These are phyloP conservation scores for Eilema caniola DNA, from an alignment of 2,888 invertebrate genomes.

Conservation along the genomic window DNA sequence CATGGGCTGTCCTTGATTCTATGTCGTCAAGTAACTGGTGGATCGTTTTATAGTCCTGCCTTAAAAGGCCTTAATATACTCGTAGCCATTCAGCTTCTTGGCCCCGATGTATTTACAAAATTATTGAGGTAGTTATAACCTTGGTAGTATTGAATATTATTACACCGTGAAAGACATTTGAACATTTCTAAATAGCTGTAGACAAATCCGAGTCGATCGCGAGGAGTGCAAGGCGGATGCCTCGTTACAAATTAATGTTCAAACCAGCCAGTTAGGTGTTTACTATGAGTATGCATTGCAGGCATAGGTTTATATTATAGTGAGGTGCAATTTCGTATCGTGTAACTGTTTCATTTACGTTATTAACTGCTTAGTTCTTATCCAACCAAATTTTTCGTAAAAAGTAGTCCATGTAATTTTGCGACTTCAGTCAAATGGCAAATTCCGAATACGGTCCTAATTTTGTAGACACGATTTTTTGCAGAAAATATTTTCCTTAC, in stretches of 20 bases:
- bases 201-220: neutral
- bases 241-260: constrained; percentile 9
- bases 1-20: constrained; percentile 56
- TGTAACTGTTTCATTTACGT: neutral
- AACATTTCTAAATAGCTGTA: neutral
- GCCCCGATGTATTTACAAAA: constrained; percentile 4
- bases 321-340: neutral
- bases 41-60: neutral
- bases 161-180: neutral
- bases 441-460: no score
- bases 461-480: no score
- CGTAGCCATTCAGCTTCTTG: neutral
- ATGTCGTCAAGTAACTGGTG: constrained; percentile 34
- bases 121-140: neutral
- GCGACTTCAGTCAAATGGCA: neutral
- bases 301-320: neutral
- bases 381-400: no score
- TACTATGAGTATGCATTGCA: neutral
- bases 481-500: neutral
- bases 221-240: neutral
- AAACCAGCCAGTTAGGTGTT: neutral
- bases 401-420: neutral
- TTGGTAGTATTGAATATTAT: neutral
- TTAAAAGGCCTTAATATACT: constrained; percentile 2
- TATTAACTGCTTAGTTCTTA: neutral